Conservation (phyloP, 2,113 vertebrate genomes). For the Pitta sordida region DNA sequence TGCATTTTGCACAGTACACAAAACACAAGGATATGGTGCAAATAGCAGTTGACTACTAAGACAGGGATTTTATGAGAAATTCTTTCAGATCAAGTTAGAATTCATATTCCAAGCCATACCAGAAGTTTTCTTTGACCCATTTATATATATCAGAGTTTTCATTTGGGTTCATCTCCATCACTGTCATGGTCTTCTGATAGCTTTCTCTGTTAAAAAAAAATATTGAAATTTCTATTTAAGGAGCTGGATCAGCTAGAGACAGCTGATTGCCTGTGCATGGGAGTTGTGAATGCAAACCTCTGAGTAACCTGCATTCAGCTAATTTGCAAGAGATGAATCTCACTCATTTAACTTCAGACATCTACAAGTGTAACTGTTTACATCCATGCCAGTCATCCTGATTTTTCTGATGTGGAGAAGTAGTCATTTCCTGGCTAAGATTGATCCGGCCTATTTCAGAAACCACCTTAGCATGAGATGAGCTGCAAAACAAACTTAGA, state of each 20-base stretch:
- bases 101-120: not conserved
- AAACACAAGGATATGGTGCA: not conserved
- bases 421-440: not conserved
- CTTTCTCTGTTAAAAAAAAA: not conserved
- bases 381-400: not conserved
- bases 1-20: not conserved
- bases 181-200: not conserved
- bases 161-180: not conserved
- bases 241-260: not conserved
- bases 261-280: not conserved
- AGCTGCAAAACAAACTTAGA: not conserved
- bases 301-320: not conserved
- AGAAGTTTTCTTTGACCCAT: not conserved
- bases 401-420: not conserved
- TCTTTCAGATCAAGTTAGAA: not conserved
- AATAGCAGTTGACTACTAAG: not conserved
- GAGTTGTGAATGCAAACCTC: not conserved
- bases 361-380: not conserved
- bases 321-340: not conserved
- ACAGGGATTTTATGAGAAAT: not conserved
- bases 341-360: constrained; percentile 7
- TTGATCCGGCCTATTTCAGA: not conserved
- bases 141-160: not conserved
- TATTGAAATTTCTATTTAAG: not conserved
- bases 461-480: not conserved